These are phyloP conservation scores for Sebastes matsubarae DNA, from an alignment of 2,797 vertebrate species.

Conservation along the genomic window DNA sequence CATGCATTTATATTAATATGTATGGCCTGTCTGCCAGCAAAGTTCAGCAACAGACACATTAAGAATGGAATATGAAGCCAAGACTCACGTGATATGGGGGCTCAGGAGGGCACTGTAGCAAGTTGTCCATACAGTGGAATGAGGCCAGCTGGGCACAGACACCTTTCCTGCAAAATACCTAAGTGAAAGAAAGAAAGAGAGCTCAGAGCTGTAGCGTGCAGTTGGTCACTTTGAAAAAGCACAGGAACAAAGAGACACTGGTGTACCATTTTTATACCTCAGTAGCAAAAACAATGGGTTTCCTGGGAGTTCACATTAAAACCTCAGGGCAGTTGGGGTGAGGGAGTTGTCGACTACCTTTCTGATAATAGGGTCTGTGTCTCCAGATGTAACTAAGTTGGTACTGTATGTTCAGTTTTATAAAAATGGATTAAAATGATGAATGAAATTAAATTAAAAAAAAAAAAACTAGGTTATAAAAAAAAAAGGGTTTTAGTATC, in stretches of 20 bases:
- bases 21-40: constrained; percentile 31
- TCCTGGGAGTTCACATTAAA: not conserved
- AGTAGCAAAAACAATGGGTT: not conserved
- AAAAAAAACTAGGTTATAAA: too few species aligned
- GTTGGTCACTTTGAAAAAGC: not conserved
- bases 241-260: not conserved
- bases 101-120: not conserved
- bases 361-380: not conserved
- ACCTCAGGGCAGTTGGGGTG: not conserved
- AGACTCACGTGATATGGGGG: not conserved
- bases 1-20: constrained; percentile 40
- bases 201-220: not conserved
- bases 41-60: constrained; percentile 27
- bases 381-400: not conserved
- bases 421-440: too few species aligned
- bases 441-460: too few species aligned
- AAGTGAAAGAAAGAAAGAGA: not conserved
- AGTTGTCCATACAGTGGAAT: not conserved
- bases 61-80: constrained; percentile 19
- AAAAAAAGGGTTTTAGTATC: too few species aligned
- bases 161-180: constrained; percentile 1
- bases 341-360: not conserved
- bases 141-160: not conserved
- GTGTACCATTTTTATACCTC: not conserved
- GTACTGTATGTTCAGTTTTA: too few species aligned